phyloP scores from a whole-genome alignment of 2,797 vertebrate genomes.

The Hypotaenidia philippensis region DNA sequence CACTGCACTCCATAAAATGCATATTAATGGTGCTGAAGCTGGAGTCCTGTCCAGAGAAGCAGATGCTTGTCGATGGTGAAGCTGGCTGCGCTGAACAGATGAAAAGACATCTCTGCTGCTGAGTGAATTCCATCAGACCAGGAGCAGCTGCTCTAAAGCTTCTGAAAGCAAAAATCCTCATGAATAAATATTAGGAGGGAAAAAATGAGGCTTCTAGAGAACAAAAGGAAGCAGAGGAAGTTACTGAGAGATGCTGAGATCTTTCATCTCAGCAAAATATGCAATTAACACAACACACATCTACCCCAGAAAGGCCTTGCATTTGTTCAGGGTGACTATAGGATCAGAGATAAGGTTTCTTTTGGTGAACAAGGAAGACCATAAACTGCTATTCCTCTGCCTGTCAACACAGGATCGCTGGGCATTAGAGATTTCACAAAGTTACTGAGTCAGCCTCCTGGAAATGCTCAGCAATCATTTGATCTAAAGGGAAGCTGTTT shows the following conservation, averaged over 20 bases:
- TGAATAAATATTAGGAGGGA: slow-evolving; percentile 77
- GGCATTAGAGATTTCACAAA: slow-evolving; percentile 16
- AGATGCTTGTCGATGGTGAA: slow-evolving; percentile 60
- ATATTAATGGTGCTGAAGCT: slow-evolving; percentile 24
- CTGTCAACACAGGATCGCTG: background rate
- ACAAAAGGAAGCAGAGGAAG: slow-evolving; percentile 71
- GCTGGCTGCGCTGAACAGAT: slow-evolving; percentile 50
- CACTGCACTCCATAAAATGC: background rate
- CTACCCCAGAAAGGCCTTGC: slow-evolving; percentile 32
- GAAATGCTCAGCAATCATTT: slow-evolving; percentile 32
- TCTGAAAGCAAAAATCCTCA: slow-evolving; percentile 74
- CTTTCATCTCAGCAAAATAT: slow-evolving; percentile 68
- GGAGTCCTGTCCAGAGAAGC: slow-evolving; percentile 46
- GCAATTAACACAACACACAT: slow-evolving; percentile 39
- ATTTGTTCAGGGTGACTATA: background rate
- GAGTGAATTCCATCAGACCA: slow-evolving; percentile 73
- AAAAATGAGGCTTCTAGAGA: slow-evolving; percentile 64
- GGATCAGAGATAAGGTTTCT: slow-evolving; percentile 60
- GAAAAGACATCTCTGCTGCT: slow-evolving; percentile 69
- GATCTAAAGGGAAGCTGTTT: slow-evolving; percentile 3
- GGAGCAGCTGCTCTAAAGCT: slow-evolving; percentile 75
- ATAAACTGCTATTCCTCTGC: slow-evolving; percentile 34
- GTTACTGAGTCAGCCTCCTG: slow-evolving; percentile 32
- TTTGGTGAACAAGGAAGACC: slow-evolving; percentile 64
- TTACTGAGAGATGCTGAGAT: slow-evolving; percentile 54